These are phyloP conservation scores for Gryllus bimaculatus DNA, from an alignment of 1,140 invertebrate genomes.

Conservation along the genomic window DNA sequence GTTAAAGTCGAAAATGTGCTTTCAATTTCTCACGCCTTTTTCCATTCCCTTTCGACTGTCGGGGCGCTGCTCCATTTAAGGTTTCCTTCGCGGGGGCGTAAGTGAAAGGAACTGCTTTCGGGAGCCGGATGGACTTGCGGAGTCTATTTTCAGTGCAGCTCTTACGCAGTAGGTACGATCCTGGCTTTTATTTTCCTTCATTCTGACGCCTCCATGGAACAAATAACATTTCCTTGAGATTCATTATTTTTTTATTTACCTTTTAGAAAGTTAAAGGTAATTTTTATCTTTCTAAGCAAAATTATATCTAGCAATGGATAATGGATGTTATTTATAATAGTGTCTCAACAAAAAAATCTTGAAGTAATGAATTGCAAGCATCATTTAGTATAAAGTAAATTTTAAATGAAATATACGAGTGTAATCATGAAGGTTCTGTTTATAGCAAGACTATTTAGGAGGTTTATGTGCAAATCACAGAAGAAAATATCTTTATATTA, in stretches of 20 bases:
- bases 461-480: too few relatives aligned
- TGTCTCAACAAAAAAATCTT: not conserved
- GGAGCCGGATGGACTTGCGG: too few relatives aligned
- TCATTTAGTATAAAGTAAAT: too few relatives aligned
- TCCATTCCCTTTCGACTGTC: not conserved
- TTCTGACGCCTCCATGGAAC: not conserved
- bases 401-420: too few relatives aligned
- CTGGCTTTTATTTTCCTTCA: not conserved
- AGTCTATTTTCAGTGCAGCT: too few relatives aligned
- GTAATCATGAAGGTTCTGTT: too few relatives aligned
- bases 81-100: too few relatives aligned
- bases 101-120: too few relatives aligned
- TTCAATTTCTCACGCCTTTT: not conserved
- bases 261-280: not conserved
- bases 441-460: too few relatives aligned
- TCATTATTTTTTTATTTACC: not conserved
- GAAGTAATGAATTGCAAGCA: not conserved
- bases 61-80: too few relatives aligned
- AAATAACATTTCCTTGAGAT: not conserved
- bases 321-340: not conserved
- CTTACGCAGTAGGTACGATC: not conserved
- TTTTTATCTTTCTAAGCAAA: not conserved
- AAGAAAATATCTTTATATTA: too few relatives aligned
- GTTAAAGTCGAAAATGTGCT: constrained; percentile 4
- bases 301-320: not conserved